Base-by-base conservation (phyloP, 2,797 vertebrate genomes). In the Lepidocolaptes lacrymiger region DNA sequence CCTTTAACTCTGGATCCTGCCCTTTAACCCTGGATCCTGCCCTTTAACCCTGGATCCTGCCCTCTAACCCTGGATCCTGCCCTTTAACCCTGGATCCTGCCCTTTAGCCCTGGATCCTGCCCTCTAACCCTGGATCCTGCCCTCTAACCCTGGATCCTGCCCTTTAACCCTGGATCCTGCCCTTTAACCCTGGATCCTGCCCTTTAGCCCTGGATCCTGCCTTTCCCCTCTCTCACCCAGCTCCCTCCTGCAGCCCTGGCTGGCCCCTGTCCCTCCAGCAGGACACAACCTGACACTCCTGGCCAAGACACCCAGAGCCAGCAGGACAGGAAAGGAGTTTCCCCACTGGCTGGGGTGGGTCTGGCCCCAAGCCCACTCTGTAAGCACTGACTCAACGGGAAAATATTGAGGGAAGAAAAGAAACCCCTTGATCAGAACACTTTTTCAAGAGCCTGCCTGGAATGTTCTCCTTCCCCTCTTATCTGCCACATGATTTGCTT, bases 341-440 rank as follows among this genome's bases (percentile, higher is more conserved):
- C 88, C 75, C 94, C 32, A 37, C 72, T 34, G 86, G 41, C 78
- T 82, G 71, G 32, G 55, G 56, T 0, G 8, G 37, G 10, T 15
- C 3, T 89, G 94, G 93, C 94, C 77, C 49, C 1, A 10, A 51
- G 69, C 59, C 73, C 5, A 1, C 51, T 6, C 19, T 37, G n/a
- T 30, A 75, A 4, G 55, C 73, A 58, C 59, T 86, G 83, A 94
- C 80, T 90, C 93, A 90, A 82, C 16, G 41, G 59, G 77, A 93
- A 95, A 91, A 72, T 51, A 95, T 34, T 52, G 90, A 68, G 27
- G 30, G 52, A 71, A 80, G 41, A 41, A 73, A 51, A 72, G 64
- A 85, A 90, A 54, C 9, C 5, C 13, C 77, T 86, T 39, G 58
- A 89, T 83, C 62, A 81, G 46, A 88, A 37, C 5, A 46, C 46